Evolutionary conservation across 2,113 vertebrate genomes (phyloP).

Genomic region (Tachuris rubrigastra): DNA sequence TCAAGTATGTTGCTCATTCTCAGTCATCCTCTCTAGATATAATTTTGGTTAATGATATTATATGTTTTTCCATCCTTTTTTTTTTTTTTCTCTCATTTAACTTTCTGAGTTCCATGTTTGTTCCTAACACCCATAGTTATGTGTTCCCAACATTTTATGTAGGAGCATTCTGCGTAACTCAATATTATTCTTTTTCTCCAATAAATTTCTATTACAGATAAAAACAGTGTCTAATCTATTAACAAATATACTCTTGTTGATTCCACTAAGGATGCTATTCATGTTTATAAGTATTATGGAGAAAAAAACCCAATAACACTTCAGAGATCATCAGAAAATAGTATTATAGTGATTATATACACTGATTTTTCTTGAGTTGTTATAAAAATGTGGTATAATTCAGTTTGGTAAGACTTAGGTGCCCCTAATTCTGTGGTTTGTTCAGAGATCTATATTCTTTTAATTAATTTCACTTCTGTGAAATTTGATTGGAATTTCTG

Average conservation of each 20-base stretch:
- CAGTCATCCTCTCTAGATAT: accelerated
- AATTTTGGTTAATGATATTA: background rate
- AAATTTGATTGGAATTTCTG: background rate
- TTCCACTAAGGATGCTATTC: background rate
- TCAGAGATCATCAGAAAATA: background rate
- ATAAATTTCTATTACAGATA: background rate
- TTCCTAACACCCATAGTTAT: background rate
- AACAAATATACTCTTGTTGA: background rate
- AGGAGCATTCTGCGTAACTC: background rate
- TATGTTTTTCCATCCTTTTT: background rate
- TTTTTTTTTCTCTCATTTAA: background rate
- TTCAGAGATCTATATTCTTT: background rate
- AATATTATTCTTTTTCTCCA: background rate
- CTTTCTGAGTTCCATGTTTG: background rate
- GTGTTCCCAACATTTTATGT: background rate
- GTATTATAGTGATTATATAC: background rate
- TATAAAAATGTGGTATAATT: background rate
- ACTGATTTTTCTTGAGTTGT: background rate
- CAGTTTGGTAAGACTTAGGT: background rate
- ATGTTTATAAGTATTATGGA: background rate
- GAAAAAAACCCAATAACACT: background rate
- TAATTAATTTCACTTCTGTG: background rate
- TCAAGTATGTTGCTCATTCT: background rate
- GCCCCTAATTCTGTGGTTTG: background rate
- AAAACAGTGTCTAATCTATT: background rate